Conservation (phyloP, 2,797 vertebrate genomes). For the Oreochromis mossambicus region DNA sequence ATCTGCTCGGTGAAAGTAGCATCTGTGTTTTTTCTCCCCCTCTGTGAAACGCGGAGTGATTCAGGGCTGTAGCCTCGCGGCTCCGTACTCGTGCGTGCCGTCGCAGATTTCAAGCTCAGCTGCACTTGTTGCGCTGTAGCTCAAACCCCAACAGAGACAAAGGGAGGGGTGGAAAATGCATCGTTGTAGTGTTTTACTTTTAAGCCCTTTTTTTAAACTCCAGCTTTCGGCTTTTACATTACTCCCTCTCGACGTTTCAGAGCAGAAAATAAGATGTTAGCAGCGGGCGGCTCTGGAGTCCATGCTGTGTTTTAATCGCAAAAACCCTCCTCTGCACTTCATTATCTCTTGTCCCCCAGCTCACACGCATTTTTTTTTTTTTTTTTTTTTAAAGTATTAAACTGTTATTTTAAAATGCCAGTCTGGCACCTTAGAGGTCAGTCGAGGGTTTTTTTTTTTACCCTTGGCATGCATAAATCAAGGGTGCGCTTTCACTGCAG, state of each 20-base stretch:
- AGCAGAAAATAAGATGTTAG: background rate
- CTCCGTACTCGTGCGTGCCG: conserved; percentile 19
- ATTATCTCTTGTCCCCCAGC: background rate
- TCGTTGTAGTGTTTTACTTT: background rate
- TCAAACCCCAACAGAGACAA: background rate
- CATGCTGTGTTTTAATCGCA: background rate
- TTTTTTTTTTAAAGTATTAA: conserved; percentile 33
- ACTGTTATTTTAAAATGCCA: conserved; percentile 31
- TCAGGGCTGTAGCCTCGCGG: background rate
- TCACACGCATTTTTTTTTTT: background rate
- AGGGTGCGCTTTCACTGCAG: conserved; percentile 48
- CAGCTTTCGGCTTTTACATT: background rate
- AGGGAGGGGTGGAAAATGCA: background rate
- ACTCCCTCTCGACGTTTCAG: background rate
- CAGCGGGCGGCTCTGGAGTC: background rate
- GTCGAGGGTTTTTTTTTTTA: conserved; percentile 45
- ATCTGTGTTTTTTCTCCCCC: background rate
- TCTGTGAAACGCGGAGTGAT: background rate
- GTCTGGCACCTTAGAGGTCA: conserved; percentile 57
- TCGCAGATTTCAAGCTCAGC: conserved; percentile 36
- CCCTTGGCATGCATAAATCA: conserved; percentile 67
- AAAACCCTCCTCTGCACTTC: background rate
- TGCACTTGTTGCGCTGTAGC: conserved; percentile 69
- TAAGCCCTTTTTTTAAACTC: background rate
- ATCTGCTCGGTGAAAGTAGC: background rate